A percentile compares a stretch with the other conserved stretches of the same genome.
These are phyloP conservation scores for Drosophila neonasuta DNA, from an alignment of 2,888 invertebrate genomes.

Conservation along the genomic window DNA sequence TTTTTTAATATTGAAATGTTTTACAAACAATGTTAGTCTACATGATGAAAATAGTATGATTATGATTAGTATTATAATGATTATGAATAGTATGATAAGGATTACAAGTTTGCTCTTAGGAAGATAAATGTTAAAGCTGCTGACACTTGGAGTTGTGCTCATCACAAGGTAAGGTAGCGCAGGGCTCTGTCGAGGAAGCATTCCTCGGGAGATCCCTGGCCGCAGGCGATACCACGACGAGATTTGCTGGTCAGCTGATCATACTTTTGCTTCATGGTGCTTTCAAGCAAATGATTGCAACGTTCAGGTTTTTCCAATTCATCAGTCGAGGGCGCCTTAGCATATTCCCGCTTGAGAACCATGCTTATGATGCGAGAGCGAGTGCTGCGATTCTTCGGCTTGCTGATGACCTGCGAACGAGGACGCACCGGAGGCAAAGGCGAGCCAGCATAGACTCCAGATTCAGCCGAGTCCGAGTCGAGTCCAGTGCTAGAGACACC, in stretches of 20 bases:
- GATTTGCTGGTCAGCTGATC: constrained; percentile 33
- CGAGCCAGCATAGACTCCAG: constrained; percentile 37
- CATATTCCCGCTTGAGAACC: constrained; percentile 67
- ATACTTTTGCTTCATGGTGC: constrained; percentile 39
- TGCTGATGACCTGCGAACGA: constrained; percentile 48
- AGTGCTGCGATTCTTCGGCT: constrained; percentile 54
- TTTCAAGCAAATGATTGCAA: constrained; percentile 50
- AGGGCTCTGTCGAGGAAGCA: constrained; percentile 75
- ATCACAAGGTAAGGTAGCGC: constrained; percentile 75
- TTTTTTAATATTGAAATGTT: constrained; percentile 38
- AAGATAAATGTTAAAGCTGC: constrained; percentile 15
- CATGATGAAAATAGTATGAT: no score
- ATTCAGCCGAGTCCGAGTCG: constrained; percentile 53
- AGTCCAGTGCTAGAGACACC: constrained; percentile 30
- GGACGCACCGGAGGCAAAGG: constrained; percentile 45
- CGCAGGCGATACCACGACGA: constrained; percentile 40
- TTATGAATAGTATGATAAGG: no score
- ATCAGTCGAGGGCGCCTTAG: constrained; percentile 35
- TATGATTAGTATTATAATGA: no score
- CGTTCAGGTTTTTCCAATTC: constrained; percentile 22
- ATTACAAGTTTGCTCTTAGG: background rate
- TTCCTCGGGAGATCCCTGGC: constrained; percentile 50
- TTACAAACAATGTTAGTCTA: constrained; percentile 45
- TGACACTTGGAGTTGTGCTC: background rate
- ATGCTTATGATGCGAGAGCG: constrained; percentile 73